Percentiles rank a stretch among this genome's conserved stretches.
Conservation (phyloP, 2,113 vertebrate genomes). For the Ptychochromis oligacanthus region DNA sequence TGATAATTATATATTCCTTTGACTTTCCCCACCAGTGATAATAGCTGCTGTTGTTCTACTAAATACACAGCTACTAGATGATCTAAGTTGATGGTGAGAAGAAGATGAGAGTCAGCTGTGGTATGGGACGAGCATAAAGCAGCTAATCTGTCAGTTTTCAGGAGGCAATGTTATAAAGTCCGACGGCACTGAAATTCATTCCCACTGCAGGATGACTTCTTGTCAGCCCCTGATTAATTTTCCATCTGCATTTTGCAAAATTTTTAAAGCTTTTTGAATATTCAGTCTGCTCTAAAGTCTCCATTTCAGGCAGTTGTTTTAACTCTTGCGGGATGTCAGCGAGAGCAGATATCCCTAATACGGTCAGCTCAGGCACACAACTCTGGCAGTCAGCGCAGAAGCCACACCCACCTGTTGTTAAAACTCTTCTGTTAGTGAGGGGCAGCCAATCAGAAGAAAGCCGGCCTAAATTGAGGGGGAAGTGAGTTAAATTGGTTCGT, state of each 20-base stretch:
- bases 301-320: not conserved
- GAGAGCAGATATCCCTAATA: not conserved
- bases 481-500: too few relatives aligned
- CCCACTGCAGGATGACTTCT: not conserved
- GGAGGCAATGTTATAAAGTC: not conserved
- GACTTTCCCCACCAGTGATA: slow-evolving; percentile 1
- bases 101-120: not conserved
- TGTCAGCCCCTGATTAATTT: not conserved
- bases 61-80: not conserved
- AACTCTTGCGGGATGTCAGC: not conserved
- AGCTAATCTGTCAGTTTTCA: not conserved
- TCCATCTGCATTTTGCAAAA: not conserved
- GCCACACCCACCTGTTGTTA: not conserved
- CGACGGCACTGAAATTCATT: not conserved
- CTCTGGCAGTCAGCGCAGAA: not conserved
- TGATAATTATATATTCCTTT: slow-evolving; percentile 42
- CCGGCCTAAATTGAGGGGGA: not conserved
- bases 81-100: not conserved
- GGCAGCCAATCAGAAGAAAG: not conserved
- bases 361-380: too few relatives aligned
- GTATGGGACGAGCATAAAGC: not conserved
- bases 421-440: not conserved
- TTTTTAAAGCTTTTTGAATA: not conserved
- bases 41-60: slow-evolving; percentile 39
- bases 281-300: not conserved